Conservation (phyloP, 2,888 invertebrate species). For the Aphrophora alni region DNA sequence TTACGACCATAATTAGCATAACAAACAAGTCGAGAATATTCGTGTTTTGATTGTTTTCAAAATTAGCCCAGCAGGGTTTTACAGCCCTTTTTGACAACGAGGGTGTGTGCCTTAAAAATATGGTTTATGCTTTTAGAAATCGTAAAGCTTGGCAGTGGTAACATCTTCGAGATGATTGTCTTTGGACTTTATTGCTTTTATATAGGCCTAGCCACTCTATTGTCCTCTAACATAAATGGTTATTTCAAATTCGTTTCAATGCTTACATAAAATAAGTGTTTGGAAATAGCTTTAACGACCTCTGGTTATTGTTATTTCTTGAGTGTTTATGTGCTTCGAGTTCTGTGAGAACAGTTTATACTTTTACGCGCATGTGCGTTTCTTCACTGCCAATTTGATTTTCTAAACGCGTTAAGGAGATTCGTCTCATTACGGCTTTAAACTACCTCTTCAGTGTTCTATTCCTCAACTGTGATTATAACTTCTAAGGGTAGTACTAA, state of each 20-base stretch:
- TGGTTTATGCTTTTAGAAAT: background rate
- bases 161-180: background rate
- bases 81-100: constrained; percentile 25
- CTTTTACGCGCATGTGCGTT: too few relatives aligned
- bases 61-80: constrained; percentile 38
- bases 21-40: background rate
- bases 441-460: too few relatives aligned
- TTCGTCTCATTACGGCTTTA: too few relatives aligned
- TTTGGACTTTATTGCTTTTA: background rate
- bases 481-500: too few relatives aligned
- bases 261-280: background rate
- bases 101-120: constrained; percentile 28
- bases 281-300: background rate
- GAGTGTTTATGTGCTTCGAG: background rate
- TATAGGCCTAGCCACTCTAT: background rate
- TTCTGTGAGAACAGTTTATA: too few relatives aligned
- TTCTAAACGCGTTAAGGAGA: too few relatives aligned
- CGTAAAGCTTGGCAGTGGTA: background rate
- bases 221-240: background rate
- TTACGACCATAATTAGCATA: background rate
- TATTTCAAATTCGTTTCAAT: background rate
- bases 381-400: too few relatives aligned
- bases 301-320: background rate
- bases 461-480: too few relatives aligned
- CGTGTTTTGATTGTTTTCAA: constrained; percentile 33